phyloP scores from a whole-genome alignment of 2,113 vertebrate genomes.

The Tautogolabrus adspersus region DNA sequence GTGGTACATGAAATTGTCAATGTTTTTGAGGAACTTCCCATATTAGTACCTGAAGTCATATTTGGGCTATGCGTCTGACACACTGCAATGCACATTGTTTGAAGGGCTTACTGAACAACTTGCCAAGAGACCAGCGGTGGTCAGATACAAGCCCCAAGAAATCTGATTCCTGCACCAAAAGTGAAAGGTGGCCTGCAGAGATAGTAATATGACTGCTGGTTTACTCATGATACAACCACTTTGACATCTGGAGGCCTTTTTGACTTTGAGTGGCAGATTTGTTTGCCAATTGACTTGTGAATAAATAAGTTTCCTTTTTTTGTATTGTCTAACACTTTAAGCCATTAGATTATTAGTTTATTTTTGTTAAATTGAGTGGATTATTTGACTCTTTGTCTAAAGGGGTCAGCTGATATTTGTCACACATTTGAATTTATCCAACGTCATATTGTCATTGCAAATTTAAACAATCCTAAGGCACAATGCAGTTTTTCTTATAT shows the following conservation, averaged over 20 bases:
- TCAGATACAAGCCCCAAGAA: constrained; percentile 52
- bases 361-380: too few relatives aligned
- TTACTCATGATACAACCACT: neutral
- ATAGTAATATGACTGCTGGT: neutral
- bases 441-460: neutral
- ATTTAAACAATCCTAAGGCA: too few relatives aligned
- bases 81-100: constrained; percentile 41
- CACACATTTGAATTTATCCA: neutral
- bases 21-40: neutral
- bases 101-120: neutral
- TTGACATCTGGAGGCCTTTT: too few relatives aligned
- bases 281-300: too few relatives aligned
- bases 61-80: constrained; percentile 18
- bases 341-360: too few relatives aligned
- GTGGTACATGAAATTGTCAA: neutral
- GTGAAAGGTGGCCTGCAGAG: constrained; percentile 33
- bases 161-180: constrained; percentile 69
- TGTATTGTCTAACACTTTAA: too few relatives aligned
- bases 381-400: too few relatives aligned
- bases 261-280: too few relatives aligned
- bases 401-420: too few relatives aligned
- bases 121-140: constrained; percentile 43
- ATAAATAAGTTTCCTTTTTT: too few relatives aligned
- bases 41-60: constrained; percentile 13
- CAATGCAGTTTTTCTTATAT: too few relatives aligned